Conservation (phyloP, 2,888 invertebrate species). For the Eustalomyia histrio region DNA sequence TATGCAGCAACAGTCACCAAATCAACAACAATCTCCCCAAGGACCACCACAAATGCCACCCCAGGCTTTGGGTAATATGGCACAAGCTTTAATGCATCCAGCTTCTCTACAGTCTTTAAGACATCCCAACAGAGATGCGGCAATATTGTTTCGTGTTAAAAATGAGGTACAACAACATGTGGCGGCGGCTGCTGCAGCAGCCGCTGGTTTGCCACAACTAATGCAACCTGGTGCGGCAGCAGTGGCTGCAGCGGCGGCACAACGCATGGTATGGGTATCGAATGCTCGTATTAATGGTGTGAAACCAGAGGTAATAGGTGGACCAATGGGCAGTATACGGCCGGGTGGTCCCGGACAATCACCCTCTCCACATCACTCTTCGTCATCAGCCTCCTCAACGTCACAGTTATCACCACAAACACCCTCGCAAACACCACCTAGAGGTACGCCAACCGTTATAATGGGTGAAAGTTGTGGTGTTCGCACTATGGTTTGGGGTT, state of each 20-base stretch:
- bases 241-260: constrained; percentile 76
- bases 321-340: constrained; percentile 77
- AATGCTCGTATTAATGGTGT: constrained; percentile 87
- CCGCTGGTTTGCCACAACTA: constrained; percentile 73
- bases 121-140: constrained; percentile 80
- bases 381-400: constrained; percentile 76
- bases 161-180: constrained; percentile 78
- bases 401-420: constrained; percentile 78
- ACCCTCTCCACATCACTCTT: constrained; percentile 77
- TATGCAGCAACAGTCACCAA: constrained; percentile 69
- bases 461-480: constrained; percentile 97
- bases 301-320: constrained; percentile 90
- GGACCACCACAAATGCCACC: constrained; percentile 73
- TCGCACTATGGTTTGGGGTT: constrained; percentile 85
- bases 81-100: constrained; percentile 79
- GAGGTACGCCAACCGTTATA: constrained; percentile 91
- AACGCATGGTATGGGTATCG: constrained; percentile 81
- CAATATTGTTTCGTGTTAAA: constrained; percentile 79
- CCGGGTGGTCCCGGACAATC: constrained; percentile 74
- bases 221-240: constrained; percentile 75
- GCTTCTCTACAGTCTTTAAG: constrained; percentile 80
- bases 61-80: constrained; percentile 73
- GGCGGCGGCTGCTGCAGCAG: constrained; percentile 71
- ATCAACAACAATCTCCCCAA: constrained; percentile 72
- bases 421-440: constrained; percentile 79